Base-by-base conservation (phyloP, 2,113 vertebrate genomes). In the Catharus bicknelli region DNA sequence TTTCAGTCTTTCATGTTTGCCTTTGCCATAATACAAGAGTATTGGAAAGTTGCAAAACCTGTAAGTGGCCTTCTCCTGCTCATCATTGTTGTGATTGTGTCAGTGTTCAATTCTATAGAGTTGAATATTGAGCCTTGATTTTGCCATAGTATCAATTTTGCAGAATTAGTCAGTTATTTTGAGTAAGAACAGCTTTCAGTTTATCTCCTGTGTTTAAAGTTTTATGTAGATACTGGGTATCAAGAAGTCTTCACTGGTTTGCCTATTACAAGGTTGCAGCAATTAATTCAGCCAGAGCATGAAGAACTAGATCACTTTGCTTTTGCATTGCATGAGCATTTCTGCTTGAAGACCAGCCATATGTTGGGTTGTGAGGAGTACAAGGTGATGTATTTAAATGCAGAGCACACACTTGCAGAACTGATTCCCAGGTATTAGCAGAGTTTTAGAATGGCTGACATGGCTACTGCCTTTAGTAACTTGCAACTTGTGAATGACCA, bases 31-130 rank as follows among this genome's bases (percentile, higher is more conserved):
- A 81, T 47, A 47, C 67, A 94, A 50, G 83, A 95, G 84, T 91
- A 90, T 75, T 94, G 90, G 26, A 40, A 96, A 88, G 58, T 55
- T 96, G 81, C 80, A 83, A 91, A 94, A 94, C 63, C 25, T 4
- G 0, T 17, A 55, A 81, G 25, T 43, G 63, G 20, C 63, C 81
- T 68, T 47, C 17, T 70, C 59, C 25, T 70, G 23, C 26, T 66
- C 30, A 8, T 29, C 57, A 3, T 11, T 64, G 5, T 16, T 50
- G 77, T 51, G 47, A 15, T 73, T 90, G 38, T 73, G 26, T 64
- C 63, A 47, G 36, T 68, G 61, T 69, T 79, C 51, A 90, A 47
- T 90, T n/a, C 43, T 48, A 8, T 8, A 1, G 5, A 38, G 16
- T 11, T 40, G 8, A 75, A 22, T 53, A 48, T 30, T 77, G 32